A percentile compares a stretch with the other conserved stretches of the same genome.
These are phyloP conservation scores for Masticophis lateralis DNA, from an alignment of 2,797 vertebrate genomes.

Conservation along the genomic window DNA sequence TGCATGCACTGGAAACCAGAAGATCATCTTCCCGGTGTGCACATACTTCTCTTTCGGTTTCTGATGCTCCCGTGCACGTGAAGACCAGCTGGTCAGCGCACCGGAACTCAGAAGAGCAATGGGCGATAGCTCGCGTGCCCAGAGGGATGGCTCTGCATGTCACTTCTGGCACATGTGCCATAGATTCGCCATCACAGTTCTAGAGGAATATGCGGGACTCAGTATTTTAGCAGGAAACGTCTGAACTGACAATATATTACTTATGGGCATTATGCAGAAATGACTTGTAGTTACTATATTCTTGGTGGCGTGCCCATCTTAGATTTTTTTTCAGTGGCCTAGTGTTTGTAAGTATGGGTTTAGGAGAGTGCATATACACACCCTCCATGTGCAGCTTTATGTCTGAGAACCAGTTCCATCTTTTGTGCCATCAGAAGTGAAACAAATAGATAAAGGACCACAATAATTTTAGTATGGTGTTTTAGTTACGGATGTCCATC, in stretches of 20 bases:
- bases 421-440: not conserved
- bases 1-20: too few relatives aligned
- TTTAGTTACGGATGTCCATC: not conserved
- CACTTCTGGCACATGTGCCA: too few relatives aligned
- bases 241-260: not conserved
- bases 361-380: not conserved
- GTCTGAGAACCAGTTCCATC: not conserved
- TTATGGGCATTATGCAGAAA: not conserved
- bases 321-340: accelerated
- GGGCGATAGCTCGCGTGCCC: too few relatives aligned
- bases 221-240: not conserved
- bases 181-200: too few relatives aligned
- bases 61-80: too few relatives aligned
- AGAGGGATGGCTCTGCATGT: too few relatives aligned
- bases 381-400: not conserved
- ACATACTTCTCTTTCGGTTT: too few relatives aligned
- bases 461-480: not conserved
- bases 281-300: not conserved
- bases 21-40: too few relatives aligned
- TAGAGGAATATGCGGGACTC: not conserved
- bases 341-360: accelerated
- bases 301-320: not conserved
- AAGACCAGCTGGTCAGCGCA: too few relatives aligned
- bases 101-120: too few relatives aligned
- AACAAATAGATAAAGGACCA: too few relatives aligned